These are phyloP conservation scores for Nipponia nippon DNA, from an alignment of 2,113 vertebrate species.

Conservation along the genomic window DNA sequence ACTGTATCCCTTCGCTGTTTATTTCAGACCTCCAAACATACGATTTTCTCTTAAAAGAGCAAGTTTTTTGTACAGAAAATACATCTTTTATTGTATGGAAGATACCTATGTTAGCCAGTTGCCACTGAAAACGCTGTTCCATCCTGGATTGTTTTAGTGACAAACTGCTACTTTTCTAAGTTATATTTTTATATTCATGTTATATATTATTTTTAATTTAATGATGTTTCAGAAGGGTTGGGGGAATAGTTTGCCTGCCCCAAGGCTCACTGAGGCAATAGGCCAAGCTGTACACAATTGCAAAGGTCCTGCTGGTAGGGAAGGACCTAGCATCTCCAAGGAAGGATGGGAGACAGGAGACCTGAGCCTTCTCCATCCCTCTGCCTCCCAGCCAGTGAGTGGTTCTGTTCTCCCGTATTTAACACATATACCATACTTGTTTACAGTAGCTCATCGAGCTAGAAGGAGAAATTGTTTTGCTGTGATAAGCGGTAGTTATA, in stretches of 20 bases:
- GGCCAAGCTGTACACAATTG: rapidly evolving
- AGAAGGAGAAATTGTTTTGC: conserved; percentile 17
- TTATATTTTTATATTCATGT: background rate
- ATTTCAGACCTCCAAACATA: background rate
- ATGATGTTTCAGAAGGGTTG: background rate
- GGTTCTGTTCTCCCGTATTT: background rate
- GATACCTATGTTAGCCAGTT: background rate
- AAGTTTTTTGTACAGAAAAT: background rate
- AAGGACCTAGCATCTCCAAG: background rate
- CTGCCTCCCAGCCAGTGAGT: background rate
- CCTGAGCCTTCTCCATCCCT: background rate
- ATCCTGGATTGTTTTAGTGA: background rate
- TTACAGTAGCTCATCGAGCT: background rate
- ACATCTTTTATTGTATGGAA: background rate
- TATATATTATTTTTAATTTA: background rate
- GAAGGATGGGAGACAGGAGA: background rate
- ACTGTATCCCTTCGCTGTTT: background rate
- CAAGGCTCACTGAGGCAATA: background rate
- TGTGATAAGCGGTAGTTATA: background rate
- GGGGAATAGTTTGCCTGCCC: background rate
- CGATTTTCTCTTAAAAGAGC: background rate
- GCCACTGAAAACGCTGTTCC: background rate
- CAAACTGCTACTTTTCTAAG: background rate
- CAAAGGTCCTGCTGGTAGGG: background rate
- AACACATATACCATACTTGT: background rate